Evolutionary conservation across 2,888 invertebrate species (phyloP), one percentile per base, ranked within the genome.

Genomic region (Emmelina monodactyla): DNA sequence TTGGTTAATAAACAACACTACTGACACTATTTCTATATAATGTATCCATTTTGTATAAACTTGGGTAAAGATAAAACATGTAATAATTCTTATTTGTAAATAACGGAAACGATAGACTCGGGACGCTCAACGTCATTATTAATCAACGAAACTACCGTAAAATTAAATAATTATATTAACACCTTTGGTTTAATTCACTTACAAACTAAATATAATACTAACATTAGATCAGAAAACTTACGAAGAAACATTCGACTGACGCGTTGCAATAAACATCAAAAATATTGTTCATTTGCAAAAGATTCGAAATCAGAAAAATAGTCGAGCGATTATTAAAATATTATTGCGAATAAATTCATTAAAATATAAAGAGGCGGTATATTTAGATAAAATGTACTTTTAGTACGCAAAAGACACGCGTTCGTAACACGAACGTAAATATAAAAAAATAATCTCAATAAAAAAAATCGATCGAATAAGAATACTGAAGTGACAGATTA

Each of bases 131-230:
- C 25, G 25, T 25, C 25, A 25, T n/a, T n/a, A 25, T n/a, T 25
- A 25, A 32, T 35, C 28, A 37, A 22, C 5, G 14, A 45, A 46
- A 39, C 40, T 41, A 47, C 44, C 3, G 11, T 25, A 25, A 25
- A 45, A 42, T 43, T 43, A 43, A 42, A 45, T 35, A 42, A 31
- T 37, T 43, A 36, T 40, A 45, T 42, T 57, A 62, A 60, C 63
- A 50, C 56, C 62, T 65, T 65, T 65, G 65, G 65, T 65, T 56
- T 59, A 25, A 25, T 25, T 25, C 25, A n/a, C 25, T 25, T 25
- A 25, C 9, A 3, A 25, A 25, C 11, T 25, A 25, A 25, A n/a
- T 54, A 56, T 59, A 60, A 62, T 60, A 62, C 57, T 60, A 50
- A 42, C 38, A 48, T 25, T 25, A 25, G 25, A 25, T 25, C 11